Conservation (phyloP, 1,140 invertebrate species). For the Zaprionus inermis region DNA sequence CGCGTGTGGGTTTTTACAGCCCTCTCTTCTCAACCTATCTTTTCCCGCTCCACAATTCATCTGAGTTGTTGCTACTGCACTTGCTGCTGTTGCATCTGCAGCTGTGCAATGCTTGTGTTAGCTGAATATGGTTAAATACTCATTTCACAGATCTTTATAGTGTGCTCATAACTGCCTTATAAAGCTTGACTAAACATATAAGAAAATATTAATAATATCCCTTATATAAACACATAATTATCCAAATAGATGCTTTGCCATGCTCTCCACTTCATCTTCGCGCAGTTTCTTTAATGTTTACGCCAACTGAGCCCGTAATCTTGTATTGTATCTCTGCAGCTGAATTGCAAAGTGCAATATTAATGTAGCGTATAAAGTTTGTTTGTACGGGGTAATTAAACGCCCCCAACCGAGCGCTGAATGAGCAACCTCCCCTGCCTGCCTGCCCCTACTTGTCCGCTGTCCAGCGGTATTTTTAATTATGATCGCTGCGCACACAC, state of each 20-base stretch:
- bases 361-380: conserved; percentile 1
- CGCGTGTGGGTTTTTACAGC: conserved; percentile 74
- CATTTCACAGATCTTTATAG: too few species aligned
- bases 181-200: not conserved
- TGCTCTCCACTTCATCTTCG: not conserved
- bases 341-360: not conserved
- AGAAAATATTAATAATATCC: not conserved
- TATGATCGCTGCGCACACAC: conserved; percentile 41
- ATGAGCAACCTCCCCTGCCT: not conserved
- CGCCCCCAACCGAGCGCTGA: conserved; percentile 31
- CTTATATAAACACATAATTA: not conserved
- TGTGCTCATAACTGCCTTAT: too few species aligned
- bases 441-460: not conserved
- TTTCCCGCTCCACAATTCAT: not conserved
- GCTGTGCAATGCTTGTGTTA: not conserved
- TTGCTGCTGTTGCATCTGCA: conserved; percentile 36
- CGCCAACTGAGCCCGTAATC: not conserved
- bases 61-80: conserved; percentile 42
- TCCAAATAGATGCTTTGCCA: not conserved
- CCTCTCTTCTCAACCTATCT: not conserved
- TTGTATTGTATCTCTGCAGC: not conserved
- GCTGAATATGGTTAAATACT: not conserved
- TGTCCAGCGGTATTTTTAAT: conserved; percentile 62
- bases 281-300: not conserved
- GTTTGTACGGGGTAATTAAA: conserved; percentile 37